A percentile compares a stretch with the other conserved stretches of the same genome.
These are phyloP conservation scores for Papilio gigon DNA, from an alignment of 2,888 invertebrate species.

Conservation along the genomic window DNA sequence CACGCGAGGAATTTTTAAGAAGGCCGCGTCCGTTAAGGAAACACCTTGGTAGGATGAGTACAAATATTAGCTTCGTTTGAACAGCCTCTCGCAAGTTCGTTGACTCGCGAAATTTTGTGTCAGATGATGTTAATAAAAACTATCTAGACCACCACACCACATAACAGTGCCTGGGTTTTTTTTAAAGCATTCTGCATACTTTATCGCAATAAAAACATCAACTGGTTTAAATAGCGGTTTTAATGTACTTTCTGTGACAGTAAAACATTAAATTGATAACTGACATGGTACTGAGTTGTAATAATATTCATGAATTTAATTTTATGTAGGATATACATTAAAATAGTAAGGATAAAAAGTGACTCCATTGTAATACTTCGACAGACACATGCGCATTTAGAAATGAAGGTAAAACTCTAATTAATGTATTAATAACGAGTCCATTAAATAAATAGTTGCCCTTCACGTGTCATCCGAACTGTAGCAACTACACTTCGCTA, in stretches of 20 bases:
- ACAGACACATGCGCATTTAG: neutral
- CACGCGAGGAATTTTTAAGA: slow-evolving; percentile 64
- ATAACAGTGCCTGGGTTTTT: slow-evolving; percentile 54
- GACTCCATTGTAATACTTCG: neutral
- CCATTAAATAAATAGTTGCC: neutral
- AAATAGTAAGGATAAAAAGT: neutral
- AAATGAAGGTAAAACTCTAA: neutral
- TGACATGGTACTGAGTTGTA: slow-evolving; percentile 1
- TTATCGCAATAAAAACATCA: slow-evolving; percentile 47
- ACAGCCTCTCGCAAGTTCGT: slow-evolving; percentile 70
- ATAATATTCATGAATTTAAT: neutral
- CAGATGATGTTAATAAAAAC: slow-evolving; percentile 56
- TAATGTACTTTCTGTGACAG: slow-evolving; percentile 36
- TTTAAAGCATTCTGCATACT: slow-evolving; percentile 48
- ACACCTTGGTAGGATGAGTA: slow-evolving; percentile 70
- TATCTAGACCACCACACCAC: slow-evolving; percentile 56
- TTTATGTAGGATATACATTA: neutral
- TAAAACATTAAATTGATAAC: slow-evolving; percentile 13
- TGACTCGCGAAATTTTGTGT: slow-evolving; percentile 74
- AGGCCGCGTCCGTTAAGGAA: slow-evolving; percentile 71
- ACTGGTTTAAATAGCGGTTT: slow-evolving; percentile 40
- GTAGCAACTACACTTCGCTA: slow-evolving; percentile 16
- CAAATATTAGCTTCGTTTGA: slow-evolving; percentile 77
- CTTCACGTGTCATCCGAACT: slow-evolving; percentile 7
- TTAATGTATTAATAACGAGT: neutral